Base-by-base conservation (phyloP, 2,888 invertebrate genomes). In the Lysandra coridon region DNA sequence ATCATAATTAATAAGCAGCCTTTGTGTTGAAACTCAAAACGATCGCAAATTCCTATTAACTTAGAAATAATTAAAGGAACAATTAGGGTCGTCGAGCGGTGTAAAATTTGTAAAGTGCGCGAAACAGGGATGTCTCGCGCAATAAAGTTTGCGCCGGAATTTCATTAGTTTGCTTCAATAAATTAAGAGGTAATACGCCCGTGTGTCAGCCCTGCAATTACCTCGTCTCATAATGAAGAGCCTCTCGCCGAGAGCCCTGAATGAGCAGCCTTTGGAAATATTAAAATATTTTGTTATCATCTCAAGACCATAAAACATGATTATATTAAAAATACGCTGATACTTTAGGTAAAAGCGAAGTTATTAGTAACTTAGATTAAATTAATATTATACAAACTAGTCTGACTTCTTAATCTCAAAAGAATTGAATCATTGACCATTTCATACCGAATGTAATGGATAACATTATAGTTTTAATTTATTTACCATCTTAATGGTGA, bases 161-260 rank as follows among this genome's bases (percentile, higher is more conserved):
- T 94, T 94, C 94, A 94, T 94, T 94, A 94, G 93, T 93, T 94
- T 93, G 89, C 90, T 94, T 92, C 93, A 93, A 94, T 94, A 94
- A 94, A 94, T 94, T 94, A 94, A 93, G 93, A 92, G 93, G 93
- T 94, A 93, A 94, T 94, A 92, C 92, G 92, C 91, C 90, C 91
- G 93, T 94, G 93, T 94, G 93, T 93, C 93, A 92, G 88, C 93
- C 93, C 91, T 92, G 93, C 92, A 91, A 93, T 94, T 93, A 93
- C 92, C 92, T 92, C 88, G 91, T 93, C 92, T 84, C 84, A 89
- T 93, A 93, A 94, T 93, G 92, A 92, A 92, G 92, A 89, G 91
- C 89, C 88, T 88, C 33, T 76, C 76, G 89, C 88, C 83, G 62
- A 78, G 85, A 85, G 81, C 83, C 84, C 86, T 86, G 85, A 87